Base-by-base conservation (phyloP, 2,888 invertebrate species). In the Graphium colonna region DNA sequence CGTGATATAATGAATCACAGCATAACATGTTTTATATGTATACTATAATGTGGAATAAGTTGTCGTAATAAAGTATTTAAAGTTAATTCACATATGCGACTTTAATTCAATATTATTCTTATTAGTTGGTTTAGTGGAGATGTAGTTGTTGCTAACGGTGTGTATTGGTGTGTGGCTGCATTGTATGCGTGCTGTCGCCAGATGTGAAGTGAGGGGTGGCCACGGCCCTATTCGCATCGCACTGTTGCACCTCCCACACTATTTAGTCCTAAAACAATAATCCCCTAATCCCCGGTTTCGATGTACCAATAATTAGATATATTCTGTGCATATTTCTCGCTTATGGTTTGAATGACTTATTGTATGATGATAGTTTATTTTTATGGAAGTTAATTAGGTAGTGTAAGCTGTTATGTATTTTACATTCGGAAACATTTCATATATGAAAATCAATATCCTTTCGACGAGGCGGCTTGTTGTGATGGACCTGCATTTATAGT, bases 51-150 rank as follows among this genome's bases (percentile, higher is more conserved):
- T 88, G 87, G 84, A 82, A 83, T 87, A 87, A 88, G 88, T 88
- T 89, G 83, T 88, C 88, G 79, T 86, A 89, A 89, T 89, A 89
- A 89, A 89, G 87, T 88, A 88, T 89, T 88, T 88, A 86, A 88
- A 87, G 85, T 85, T 86, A 83, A 82, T 85, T 85, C 76, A 80
- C 77, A 79, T 73, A 71, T 71, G 75, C 78, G 83, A 81, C 77
- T 89, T 89, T 86, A 78, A 83, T 85, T 77, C 66, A 73, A 63
- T 64, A 63, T 66, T 54, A 46, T 46, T 55, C 49, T 46, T 33
- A 47, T 75, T 79, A 75, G 60, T 60, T 58, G 33, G 50, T 42
- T 53, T 55, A 57, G 75, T 69, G 63, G n/a, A 68, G 67, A 73
- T 70, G 72, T 74, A 67, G 69, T 75, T 15, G 43, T 17, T 3